Percentiles rank a stretch among this genome's conserved stretches.
phyloP scores from a whole-genome alignment of 2,113 vertebrate species.

The Rhinogobius similis region DNA sequence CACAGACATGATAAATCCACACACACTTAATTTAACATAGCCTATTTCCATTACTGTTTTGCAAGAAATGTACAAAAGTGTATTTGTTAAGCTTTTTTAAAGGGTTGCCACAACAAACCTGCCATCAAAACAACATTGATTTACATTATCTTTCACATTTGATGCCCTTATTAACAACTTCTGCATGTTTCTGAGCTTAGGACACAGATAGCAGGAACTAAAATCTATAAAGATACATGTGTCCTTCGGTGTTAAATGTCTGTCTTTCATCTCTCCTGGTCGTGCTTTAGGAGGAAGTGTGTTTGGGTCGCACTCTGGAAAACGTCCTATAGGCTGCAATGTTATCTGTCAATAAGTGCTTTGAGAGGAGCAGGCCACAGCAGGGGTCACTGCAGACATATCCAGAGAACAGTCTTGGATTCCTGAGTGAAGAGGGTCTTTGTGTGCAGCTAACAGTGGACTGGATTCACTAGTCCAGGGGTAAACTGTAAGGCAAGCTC shows the following conservation, averaged over 20 bases:
- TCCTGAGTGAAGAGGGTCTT: conserved; percentile 54
- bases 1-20: conserved; percentile 4
- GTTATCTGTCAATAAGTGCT: conserved; percentile 58
- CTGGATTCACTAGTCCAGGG: conserved; percentile 33
- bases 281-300: conserved; percentile 54
- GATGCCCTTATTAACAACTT: too few species aligned
- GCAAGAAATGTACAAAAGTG: not conserved
- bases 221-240: too few species aligned
- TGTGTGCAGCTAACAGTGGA: conserved; percentile 41
- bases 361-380: conserved; percentile 44
- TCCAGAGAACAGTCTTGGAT: conserved; percentile 38
- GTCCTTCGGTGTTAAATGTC: conserved; percentile 53
- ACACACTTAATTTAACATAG: not conserved
- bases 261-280: conserved; percentile 58
- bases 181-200: too few species aligned
- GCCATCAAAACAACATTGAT: too few species aligned
- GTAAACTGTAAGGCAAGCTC: conserved; percentile 42
- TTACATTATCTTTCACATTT: too few species aligned
- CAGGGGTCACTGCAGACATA: conserved; percentile 59
- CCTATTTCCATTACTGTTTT: not conserved
- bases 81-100: not conserved
- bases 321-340: conserved; percentile 44
- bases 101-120: conserved; percentile 30
- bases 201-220: too few species aligned
- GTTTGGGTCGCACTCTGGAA: too few species aligned